Base-by-base conservation (phyloP, 2,797 vertebrate species). In the Peromyscus melanophrys region DNA sequence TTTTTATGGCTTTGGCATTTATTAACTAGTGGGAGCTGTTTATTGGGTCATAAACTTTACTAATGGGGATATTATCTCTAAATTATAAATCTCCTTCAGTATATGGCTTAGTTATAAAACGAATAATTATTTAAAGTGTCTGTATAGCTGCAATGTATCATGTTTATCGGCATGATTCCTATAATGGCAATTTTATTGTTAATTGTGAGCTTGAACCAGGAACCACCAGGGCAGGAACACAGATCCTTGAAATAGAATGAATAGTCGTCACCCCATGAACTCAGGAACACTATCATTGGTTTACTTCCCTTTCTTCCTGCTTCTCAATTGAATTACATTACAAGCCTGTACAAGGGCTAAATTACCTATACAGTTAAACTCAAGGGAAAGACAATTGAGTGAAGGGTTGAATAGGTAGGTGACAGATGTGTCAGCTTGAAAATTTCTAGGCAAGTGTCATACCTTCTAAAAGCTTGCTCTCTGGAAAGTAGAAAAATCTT, bases 31-130 rank as follows among this genome's bases (percentile, higher is more conserved):
- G 96, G 98, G 97, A 99, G 97, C 98, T 98, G 98, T 98, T 98
- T 98, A 98, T 98, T 98, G 98, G 98, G 97, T 97, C 98, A 98
- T 99, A 98, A 99, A 99, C 97, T 98, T 97, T 98, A 98, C 98
- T 99, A 99, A 99, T 99, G 98, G 98, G 98, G 96, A 98, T 98
- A 98, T 98, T 98, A 98, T 99, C 98, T 98, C 97, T 98, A 98
- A 98, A 98, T 98, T 99, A 98, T 98, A 90, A 97, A 98, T 98
- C 97, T 98, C 97, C 89, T 98, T 92, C 49, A 97, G 96, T 97
- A 97, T 98, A 98, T 96, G 83, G 59, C 80, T 98, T 98, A 98
- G 96, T 98, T 98, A 96, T 97, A 98, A 98, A 98, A 98, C 84
- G 97, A 98, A 98, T 98, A 97, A 98, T 98, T 97, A 97, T 97